Conservation (phyloP, 2,888 invertebrate genomes). For the Branchellion lobata region DNA sequence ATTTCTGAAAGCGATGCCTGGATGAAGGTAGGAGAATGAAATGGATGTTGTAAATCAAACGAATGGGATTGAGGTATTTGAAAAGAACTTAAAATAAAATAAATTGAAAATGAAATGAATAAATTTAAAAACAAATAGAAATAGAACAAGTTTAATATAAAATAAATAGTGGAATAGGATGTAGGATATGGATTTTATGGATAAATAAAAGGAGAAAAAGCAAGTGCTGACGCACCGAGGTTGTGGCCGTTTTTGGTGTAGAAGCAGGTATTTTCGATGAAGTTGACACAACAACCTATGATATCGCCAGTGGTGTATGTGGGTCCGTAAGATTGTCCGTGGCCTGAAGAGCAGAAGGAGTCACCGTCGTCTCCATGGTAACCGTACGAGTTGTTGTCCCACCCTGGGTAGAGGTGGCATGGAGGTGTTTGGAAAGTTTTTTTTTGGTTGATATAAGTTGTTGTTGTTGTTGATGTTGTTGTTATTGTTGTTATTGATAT, state of each 20-base stretch:
- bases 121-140: background rate
- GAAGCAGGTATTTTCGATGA: constrained; percentile 96
- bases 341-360: constrained; percentile 95
- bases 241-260: constrained; percentile 99
- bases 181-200: too few relatives aligned
- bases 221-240: constrained; percentile 69
- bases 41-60: too few relatives aligned
- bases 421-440: too few relatives aligned
- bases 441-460: too few relatives aligned
- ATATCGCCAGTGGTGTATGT: constrained; percentile 97
- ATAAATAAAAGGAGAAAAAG: too few relatives aligned
- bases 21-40: background rate
- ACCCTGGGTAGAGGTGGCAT: constrained; percentile 70
- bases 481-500: too few relatives aligned
- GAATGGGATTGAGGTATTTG: too few relatives aligned
- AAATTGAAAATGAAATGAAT: background rate
- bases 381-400: constrained; percentile 98
- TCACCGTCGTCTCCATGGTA: constrained; percentile 99
- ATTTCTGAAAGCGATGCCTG: constrained; percentile 3
- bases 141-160: background rate
- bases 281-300: constrained; percentile 96
- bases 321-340: constrained; percentile 92
- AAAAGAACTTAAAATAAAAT: too few relatives aligned
- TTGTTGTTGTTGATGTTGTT: too few relatives aligned
- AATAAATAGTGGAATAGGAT: too few relatives aligned